These are phyloP conservation scores for Gephyroberyx darwinii DNA, from an alignment of 2,797 vertebrate species.

Conservation along the genomic window DNA sequence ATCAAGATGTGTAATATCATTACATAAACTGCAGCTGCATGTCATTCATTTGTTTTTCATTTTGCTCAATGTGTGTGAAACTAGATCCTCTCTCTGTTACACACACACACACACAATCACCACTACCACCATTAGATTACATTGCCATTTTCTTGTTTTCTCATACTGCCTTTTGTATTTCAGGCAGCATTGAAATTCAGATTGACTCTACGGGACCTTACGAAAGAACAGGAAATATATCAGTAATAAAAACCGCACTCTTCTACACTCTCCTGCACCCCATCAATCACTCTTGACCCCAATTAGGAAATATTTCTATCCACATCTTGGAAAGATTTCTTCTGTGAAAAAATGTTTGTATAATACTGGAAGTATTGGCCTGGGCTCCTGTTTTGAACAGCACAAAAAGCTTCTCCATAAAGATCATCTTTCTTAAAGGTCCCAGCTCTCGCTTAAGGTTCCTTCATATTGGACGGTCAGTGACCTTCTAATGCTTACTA, in stretches of 20 bases:
- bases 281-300: not conserved
- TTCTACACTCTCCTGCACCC: not conserved
- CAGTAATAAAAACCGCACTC: not conserved
- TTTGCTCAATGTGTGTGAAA: not conserved
- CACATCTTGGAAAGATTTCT: not conserved
- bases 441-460: not conserved
- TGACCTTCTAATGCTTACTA: conserved; percentile 3
- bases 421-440: not conserved
- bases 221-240: no score
- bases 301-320: not conserved
- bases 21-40: no score
- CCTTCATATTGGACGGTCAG: not conserved
- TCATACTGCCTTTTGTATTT: not conserved
- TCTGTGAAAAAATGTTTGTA: not conserved
- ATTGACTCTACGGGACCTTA: no score
- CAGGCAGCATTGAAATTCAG: not conserved
- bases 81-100: no score
- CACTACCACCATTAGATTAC: no score
- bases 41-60: not conserved
- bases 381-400: not conserved
- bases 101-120: not conserved
- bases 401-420: not conserved
- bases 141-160: no score
- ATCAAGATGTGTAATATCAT: not conserved
- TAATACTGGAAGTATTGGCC: not conserved